phyloP scores from a whole-genome alignment of 1,140 invertebrate species.

The Nephila pilipes region DNA sequence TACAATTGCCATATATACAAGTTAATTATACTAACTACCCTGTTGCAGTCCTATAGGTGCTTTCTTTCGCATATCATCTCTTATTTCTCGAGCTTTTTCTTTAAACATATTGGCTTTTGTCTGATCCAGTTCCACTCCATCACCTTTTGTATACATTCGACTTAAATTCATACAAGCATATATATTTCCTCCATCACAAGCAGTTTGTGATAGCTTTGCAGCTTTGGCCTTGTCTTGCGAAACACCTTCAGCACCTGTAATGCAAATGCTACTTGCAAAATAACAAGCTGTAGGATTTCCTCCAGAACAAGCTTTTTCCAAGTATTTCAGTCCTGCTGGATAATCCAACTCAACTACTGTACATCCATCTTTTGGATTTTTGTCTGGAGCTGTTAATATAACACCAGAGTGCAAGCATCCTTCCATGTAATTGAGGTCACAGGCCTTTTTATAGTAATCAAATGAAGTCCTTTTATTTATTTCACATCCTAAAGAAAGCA shows the following conservation, averaged over 20 bases:
- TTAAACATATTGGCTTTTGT: conserved; percentile 88
- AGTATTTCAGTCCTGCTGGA: conserved; percentile 84
- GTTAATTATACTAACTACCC: conserved; percentile 7
- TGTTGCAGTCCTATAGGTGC: conserved; percentile 53
- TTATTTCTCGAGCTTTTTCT: conserved; percentile 86
- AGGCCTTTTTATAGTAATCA: conserved; percentile 90
- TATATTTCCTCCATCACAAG: conserved; percentile 90
- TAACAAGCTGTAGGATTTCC: conserved; percentile 89
- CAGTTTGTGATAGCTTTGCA: conserved; percentile 87
- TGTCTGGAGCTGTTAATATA: conserved; percentile 82
- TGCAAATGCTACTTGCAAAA: conserved; percentile 88
- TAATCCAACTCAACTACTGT: conserved; percentile 78
- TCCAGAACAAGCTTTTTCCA: conserved; percentile 87
- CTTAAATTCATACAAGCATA: conserved; percentile 93
- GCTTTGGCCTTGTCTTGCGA: conserved; percentile 88
- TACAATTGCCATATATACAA: neutral
- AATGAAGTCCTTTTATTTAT: conserved; percentile 81
- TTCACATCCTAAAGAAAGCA: conserved; percentile 23
- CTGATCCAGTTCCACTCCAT: conserved; percentile 87
- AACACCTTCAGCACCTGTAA: conserved; percentile 86
- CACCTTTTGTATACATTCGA: conserved; percentile 87
- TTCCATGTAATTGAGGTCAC: conserved; percentile 85
- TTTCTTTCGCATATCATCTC: conserved; percentile 85
- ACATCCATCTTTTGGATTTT: conserved; percentile 78
- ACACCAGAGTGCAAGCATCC: conserved; percentile 90